Conservation (phyloP, 1,140 invertebrate species). For the Drosophila nikananu region DNA sequence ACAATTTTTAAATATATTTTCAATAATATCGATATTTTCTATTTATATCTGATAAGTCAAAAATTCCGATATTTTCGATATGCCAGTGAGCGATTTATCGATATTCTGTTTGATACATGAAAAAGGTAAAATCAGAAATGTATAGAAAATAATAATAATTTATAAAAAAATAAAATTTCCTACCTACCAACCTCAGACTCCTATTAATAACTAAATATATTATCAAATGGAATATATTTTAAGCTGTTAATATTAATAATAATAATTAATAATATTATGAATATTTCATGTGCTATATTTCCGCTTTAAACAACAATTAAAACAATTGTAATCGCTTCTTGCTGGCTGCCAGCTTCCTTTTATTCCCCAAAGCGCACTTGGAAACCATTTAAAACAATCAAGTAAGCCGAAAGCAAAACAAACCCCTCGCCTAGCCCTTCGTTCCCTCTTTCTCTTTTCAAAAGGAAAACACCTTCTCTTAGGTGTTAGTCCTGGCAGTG, state of each 20-base stretch:
- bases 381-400: slow-evolving; percentile 27
- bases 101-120: too few relatives aligned
- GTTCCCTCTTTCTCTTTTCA: not conserved
- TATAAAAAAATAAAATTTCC: too few relatives aligned
- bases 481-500: not conserved
- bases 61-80: too few relatives aligned
- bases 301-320: not conserved
- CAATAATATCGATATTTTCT: too few relatives aligned
- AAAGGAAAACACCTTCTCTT: slow-evolving; percentile 2
- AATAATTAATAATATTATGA: too few relatives aligned
- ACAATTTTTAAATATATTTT: too few relatives aligned
- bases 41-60: too few relatives aligned
- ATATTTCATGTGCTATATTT: not conserved
- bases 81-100: too few relatives aligned
- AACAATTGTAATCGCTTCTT: not conserved
- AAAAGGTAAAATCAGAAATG: too few relatives aligned
- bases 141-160: too few relatives aligned
- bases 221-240: not conserved
- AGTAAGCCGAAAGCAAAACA: slow-evolving; percentile 33
- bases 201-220: not conserved
- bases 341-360: not conserved
- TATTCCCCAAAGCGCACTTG: slow-evolving; percentile 12
- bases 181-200: too few relatives aligned
- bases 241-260: not conserved
- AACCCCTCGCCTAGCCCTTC: slow-evolving; percentile 22